phyloP scores from a whole-genome alignment of 2,113 vertebrate genomes.

The Labrus mixtus region DNA sequence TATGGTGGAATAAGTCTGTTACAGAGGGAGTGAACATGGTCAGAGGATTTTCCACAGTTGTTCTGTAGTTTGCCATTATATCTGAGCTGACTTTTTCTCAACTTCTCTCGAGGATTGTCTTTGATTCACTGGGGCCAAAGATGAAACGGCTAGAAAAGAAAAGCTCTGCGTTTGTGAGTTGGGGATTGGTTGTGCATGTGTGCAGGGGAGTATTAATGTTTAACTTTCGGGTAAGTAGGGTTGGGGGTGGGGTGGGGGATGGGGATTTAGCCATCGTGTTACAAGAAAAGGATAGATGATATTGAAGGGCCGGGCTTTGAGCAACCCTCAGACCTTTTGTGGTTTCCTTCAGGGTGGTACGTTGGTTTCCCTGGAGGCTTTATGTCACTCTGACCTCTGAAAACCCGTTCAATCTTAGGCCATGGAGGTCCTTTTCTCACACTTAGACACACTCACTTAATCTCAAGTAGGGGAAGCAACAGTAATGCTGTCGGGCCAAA shows the following conservation, averaged over 20 bases:
- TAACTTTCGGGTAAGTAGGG: slow-evolving; percentile 46
- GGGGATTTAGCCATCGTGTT: slow-evolving; percentile 5
- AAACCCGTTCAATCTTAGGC: slow-evolving; percentile 22
- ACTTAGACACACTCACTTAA: neutral
- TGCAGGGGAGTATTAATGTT: slow-evolving; percentile 30
- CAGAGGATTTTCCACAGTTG: slow-evolving; percentile 56
- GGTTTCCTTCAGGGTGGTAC: slow-evolving; percentile 28
- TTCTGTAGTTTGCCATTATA: slow-evolving; percentile 66
- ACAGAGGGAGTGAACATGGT: slow-evolving; percentile 52
- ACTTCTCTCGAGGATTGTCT: slow-evolving; percentile 66
- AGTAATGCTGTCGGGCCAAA: neutral
- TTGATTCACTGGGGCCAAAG: slow-evolving; percentile 57
- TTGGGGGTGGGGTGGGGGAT: slow-evolving; percentile 1
- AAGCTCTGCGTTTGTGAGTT: slow-evolving; percentile 23
- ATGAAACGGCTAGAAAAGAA: slow-evolving; percentile 62
- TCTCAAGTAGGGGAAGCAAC: neutral
- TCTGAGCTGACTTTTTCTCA: slow-evolving; percentile 52
- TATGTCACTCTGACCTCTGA: slow-evolving; percentile 44
- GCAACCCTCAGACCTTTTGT: slow-evolving; percentile 27
- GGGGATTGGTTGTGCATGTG: slow-evolving; percentile 44
- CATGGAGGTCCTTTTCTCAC: neutral
- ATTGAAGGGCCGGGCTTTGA: neutral
- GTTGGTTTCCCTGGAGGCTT: slow-evolving; percentile 35
- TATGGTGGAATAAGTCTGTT: slow-evolving; percentile 74
- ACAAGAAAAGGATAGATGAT: slow-evolving; percentile 22